These are phyloP conservation scores for Tenrec ecaudatus DNA, from an alignment of 2,113 vertebrate species.

Conservation along the genomic window DNA sequence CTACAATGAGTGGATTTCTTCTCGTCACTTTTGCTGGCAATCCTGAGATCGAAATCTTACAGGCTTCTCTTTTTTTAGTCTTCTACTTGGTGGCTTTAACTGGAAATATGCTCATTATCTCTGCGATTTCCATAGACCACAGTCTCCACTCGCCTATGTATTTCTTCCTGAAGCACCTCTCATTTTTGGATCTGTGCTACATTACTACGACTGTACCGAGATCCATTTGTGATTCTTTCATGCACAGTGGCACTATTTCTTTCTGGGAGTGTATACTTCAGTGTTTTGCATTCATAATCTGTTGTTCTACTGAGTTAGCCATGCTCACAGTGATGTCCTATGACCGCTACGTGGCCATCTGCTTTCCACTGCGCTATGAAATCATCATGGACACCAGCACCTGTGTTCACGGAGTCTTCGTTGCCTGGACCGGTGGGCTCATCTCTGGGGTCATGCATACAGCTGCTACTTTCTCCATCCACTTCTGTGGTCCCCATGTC, in stretches of 20 bases:
- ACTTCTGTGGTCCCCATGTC: too few relatives aligned
- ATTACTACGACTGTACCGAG: slow-evolving; percentile 27
- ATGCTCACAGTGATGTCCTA: too few relatives aligned
- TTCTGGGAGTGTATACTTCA: background rate
- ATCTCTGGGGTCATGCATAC: too few relatives aligned
- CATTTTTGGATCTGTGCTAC: background rate
- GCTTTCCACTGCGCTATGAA: too few relatives aligned
- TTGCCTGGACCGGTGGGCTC: too few relatives aligned
- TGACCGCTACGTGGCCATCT: too few relatives aligned
- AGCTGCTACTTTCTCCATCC: too few relatives aligned
- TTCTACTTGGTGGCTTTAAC: background rate
- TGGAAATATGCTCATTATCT: slow-evolving; percentile 4
- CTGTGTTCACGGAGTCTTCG: too few relatives aligned
- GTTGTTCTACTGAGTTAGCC: too few relatives aligned
- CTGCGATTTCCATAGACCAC: background rate
- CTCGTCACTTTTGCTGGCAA: background rate
- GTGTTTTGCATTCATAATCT: too few relatives aligned
- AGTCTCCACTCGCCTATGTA: slow-evolving; percentile 7
- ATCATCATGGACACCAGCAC: too few relatives aligned
- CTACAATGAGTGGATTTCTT: background rate
- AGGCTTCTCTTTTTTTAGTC: background rate
- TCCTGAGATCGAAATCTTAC: background rate
- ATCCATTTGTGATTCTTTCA: background rate
- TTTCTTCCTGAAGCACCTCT: slow-evolving; percentile 33
- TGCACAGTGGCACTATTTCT: background rate